Evolutionary conservation across 2,888 invertebrate genomes (phyloP).

Genomic region (Anoncus sp.): DNA sequence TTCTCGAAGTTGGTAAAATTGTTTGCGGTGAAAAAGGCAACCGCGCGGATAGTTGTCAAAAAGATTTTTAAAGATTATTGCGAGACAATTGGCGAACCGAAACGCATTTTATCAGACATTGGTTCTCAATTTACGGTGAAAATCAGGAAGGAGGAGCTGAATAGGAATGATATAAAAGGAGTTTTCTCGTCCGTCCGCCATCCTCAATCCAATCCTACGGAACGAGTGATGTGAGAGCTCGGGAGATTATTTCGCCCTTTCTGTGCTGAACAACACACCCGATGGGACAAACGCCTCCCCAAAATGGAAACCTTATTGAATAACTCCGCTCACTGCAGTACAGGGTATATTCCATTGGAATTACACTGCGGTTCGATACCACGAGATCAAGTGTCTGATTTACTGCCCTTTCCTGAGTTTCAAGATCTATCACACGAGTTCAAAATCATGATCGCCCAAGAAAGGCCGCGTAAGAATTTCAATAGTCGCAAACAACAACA

Average conservation of each 20-base stretch:
- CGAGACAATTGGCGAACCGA: conserved; percentile 6
- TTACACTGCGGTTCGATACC: conserved; percentile 40
- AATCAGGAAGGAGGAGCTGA: conserved; percentile 13
- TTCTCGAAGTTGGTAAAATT: conserved; percentile 43
- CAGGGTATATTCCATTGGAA: conserved; percentile 30
- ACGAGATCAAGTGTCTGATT: conserved; percentile 2
- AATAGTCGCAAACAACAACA: conserved; percentile 11
- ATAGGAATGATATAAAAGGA: conserved; percentile 16
- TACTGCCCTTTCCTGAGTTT: conserved; percentile 6
- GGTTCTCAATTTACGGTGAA: conserved; percentile 41
- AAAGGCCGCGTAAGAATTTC: conserved; percentile 1
- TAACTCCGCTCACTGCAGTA: conserved; percentile 24
- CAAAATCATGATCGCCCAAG: not conserved
- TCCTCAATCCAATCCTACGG: conserved; percentile 50
- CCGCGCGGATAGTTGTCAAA: conserved; percentile 17
- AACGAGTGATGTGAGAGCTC: conserved; percentile 62
- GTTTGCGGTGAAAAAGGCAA: conserved; percentile 27
- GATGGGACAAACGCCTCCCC: conserved; percentile 40
- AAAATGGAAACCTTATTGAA: conserved; percentile 34
- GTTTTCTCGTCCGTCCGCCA: conserved; percentile 51
- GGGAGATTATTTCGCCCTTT: conserved; percentile 53
- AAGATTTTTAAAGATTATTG: conserved; percentile 35
- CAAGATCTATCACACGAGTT: conserved; percentile 5
- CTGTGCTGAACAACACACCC: conserved; percentile 42
- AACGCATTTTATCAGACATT: conserved; percentile 28